Evolutionary conservation across 2,888 invertebrate species (phyloP).

Genomic region (Meandrusa payeni): DNA sequence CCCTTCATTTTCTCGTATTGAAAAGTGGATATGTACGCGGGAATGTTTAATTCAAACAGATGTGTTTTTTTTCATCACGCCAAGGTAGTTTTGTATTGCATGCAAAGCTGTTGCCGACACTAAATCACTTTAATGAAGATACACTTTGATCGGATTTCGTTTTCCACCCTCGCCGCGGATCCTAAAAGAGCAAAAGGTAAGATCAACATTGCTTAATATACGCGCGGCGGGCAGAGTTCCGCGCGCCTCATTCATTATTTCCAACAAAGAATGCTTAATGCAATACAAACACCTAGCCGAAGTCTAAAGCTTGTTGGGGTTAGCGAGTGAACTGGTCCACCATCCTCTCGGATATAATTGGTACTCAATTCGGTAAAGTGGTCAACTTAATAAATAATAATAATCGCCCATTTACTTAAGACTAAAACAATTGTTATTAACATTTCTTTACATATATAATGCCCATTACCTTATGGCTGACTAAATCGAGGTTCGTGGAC

Average conservation of each 20-base stretch:
- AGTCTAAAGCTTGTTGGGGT: slow-evolving; percentile 32
- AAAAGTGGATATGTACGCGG: slow-evolving; percentile 24
- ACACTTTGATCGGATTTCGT: neutral
- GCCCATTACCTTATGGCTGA: too few relatives aligned
- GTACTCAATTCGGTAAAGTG: too few relatives aligned
- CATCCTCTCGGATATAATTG: too few relatives aligned
- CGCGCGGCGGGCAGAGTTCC: slow-evolving; percentile 30
- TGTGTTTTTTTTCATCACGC: slow-evolving; percentile 20
- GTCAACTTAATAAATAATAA: too few relatives aligned
- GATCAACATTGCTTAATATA: slow-evolving; percentile 42
- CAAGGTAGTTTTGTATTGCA: too few relatives aligned
- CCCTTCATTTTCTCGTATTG: slow-evolving; percentile 27
- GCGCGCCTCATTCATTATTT: slow-evolving; percentile 47
- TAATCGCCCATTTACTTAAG: too few relatives aligned
- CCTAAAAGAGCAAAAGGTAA: slow-evolving; percentile 26
- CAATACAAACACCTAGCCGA: slow-evolving; percentile 44
- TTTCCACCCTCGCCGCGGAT: neutral
- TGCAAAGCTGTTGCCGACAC: too few relatives aligned
- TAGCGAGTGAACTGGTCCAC: slow-evolving; percentile 17
- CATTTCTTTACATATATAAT: too few relatives aligned
- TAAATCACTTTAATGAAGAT: too few relatives aligned
- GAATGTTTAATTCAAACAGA: slow-evolving; percentile 28
- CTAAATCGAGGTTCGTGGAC: too few relatives aligned
- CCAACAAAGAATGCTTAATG: slow-evolving; percentile 52
- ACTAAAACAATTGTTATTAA: too few relatives aligned